A percentile compares a stretch with the other conserved stretches of the same genome.
phyloP scores from a whole-genome alignment of 2,888 invertebrate genomes.

The Suillia variegata region DNA sequence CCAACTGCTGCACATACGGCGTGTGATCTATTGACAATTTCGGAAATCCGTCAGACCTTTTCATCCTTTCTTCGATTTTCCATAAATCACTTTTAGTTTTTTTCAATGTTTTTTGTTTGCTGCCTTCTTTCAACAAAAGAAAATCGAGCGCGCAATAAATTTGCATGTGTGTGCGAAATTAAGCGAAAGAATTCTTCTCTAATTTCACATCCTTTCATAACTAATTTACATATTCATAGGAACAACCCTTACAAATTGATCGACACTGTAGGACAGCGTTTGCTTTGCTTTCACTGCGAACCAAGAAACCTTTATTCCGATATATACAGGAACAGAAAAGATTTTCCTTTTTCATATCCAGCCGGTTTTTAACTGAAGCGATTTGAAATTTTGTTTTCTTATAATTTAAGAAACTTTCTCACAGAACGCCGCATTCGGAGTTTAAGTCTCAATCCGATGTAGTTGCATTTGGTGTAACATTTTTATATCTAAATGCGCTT shows the following conservation, averaged over 20 bases:
- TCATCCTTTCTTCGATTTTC: constrained; percentile 20
- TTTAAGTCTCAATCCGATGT: too few relatives aligned
- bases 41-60: constrained; percentile 16
- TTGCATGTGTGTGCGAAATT: constrained; percentile 19
- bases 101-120: constrained; percentile 19
- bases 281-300: neutral
- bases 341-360: neutral
- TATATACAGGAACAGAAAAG: neutral
- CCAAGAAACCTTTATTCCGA: too few relatives aligned
- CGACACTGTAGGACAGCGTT: too few relatives aligned
- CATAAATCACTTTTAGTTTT: too few relatives aligned
- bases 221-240: constrained; percentile 39
- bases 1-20: neutral
- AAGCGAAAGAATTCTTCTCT: constrained; percentile 33
- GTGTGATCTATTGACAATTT: constrained; percentile 15
- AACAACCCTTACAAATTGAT: neutral
- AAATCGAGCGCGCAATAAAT: constrained; percentile 21
- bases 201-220: constrained; percentile 31
- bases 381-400: too few relatives aligned
- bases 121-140: constrained; percentile 20
- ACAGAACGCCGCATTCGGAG: too few relatives aligned
- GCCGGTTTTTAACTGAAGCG: too few relatives aligned
- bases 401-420: too few relatives aligned
- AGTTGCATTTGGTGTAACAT: too few relatives aligned
- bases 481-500: too few relatives aligned